Evolutionary conservation across 1,140 invertebrate genomes (phyloP), one percentile per base, ranked within the genome.

Genomic region (Trichonephila clavata): DNA sequence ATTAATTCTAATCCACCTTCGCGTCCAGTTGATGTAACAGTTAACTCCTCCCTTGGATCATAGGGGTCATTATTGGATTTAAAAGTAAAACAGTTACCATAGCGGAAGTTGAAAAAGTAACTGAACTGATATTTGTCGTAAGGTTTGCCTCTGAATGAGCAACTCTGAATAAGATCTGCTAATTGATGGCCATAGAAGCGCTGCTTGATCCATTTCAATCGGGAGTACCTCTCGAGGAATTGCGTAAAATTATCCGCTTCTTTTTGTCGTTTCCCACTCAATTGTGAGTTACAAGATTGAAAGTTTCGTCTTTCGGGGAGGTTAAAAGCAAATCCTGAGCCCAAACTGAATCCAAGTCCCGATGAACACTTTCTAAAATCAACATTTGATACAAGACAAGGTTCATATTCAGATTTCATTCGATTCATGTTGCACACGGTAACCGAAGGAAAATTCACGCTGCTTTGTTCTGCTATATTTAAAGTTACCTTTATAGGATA

Each of bases 61-160:
- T 10, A 68, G 65, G 65, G 0, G 1, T n/a, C 65, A n/a, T 8
- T 0, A 68, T 57, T 7, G 18, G 50, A 13, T 10, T 90, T 91
- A 39, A 91, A 91, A 16, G 77, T 91, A 16, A 83, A 91, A 39
- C 90, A 91, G 27, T 91, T 91, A 18, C 90, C 77, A 63, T 91
- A 91, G 10, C 71, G 10, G 6, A 18, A 0, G 57, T 27, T 91
- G 50, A 24, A n/a, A 14, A 24, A 83, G 0, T 24, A 13, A 10
- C n/a, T 32, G 32, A 90, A 90, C 14, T 83, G 13, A 3, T 63
- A 3, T 16, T 13, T 18, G n/a, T 16, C 18, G 63, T 59, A 83
- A 10, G n/a, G 6, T 50, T 61, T n/a, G 1, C 32, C 61, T 16
- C 61, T 63, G 21, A 91, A 83, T 8, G 32, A 57, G 24, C 90